A percentile compares a stretch with the other conserved stretches of the same genome.
These are phyloP conservation scores for Peromyscus eremicus DNA, from an alignment of 2,797 vertebrate species.

Conservation along the genomic window DNA sequence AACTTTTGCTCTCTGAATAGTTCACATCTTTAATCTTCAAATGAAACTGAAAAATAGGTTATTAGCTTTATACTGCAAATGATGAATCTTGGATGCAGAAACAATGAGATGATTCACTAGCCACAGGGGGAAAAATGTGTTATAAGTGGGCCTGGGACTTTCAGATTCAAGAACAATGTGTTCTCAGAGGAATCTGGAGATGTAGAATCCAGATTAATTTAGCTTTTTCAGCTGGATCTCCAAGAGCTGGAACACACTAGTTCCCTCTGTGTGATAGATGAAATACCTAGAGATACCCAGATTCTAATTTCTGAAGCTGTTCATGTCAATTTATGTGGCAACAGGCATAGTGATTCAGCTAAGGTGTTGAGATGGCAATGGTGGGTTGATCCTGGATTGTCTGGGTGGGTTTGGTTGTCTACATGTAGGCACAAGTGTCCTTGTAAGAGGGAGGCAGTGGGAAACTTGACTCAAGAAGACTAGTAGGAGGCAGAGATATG, in stretches of 20 bases:
- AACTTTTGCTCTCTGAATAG: neutral
- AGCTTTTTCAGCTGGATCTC: neutral
- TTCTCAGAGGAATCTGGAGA: neutral
- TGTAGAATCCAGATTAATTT: neutral
- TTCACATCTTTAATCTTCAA: constrained; percentile 43
- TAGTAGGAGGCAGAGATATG: neutral
- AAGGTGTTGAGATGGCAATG: neutral
- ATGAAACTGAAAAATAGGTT: neutral
- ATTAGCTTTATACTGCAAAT: constrained; percentile 19
- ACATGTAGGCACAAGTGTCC: neutral
- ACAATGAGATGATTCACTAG: neutral
- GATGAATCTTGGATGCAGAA: neutral
- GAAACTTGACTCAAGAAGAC: neutral
- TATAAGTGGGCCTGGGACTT: neutral
- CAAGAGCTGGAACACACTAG: neutral
- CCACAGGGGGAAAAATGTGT: neutral
- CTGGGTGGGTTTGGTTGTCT: neutral
- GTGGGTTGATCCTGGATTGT: neutral
- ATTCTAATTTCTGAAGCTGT: neutral
- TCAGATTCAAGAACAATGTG: neutral
- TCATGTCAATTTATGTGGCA: neutral
- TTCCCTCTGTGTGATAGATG: neutral
- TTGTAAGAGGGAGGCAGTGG: neutral
- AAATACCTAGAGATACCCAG: neutral
- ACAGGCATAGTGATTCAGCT: neutral